Percentiles rank a stretch among this genome's conserved stretches.
Conservation (phyloP, 37 sponge, comb jelly and placozoan genomes). For the Beroe forskalii region DNA sequence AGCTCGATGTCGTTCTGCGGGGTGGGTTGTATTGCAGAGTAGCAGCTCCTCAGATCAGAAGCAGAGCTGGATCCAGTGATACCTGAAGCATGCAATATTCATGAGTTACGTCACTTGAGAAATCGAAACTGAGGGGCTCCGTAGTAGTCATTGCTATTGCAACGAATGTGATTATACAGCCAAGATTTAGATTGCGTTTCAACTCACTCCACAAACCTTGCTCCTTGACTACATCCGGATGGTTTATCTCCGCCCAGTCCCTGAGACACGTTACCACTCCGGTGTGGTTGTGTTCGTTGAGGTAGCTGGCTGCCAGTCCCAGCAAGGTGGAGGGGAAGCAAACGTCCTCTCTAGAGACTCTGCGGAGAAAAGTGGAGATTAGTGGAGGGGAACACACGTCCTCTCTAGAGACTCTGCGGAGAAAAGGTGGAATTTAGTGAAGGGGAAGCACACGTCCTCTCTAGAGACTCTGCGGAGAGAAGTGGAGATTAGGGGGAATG, state of each 20-base stretch:
- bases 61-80: neutral
- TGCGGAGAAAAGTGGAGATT: neutral
- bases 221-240: neutral
- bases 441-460: slow-evolving; percentile 72
- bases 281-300: slow-evolving; percentile 74
- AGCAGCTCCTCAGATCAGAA: neutral
- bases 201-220: no score
- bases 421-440: no score
- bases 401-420: neutral
- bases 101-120: no score
- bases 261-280: neutral
- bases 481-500: no score
- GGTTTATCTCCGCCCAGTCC: neutral
- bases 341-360: slow-evolving; percentile 66
- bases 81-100: no score
- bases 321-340: slow-evolving; percentile 74
- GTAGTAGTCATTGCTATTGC: no score
- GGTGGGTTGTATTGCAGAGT: neutral
- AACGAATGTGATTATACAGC: no score
- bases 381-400: slow-evolving; percentile 76
- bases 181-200: no score
- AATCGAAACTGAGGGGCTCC: no score
- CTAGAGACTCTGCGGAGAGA: neutral
- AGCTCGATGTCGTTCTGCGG: slow-evolving; percentile 11
- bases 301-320: slow-evolving; percentile 86